Base-by-base conservation (phyloP, 2,888 invertebrate genomes). In the Lissonota sp. region DNA sequence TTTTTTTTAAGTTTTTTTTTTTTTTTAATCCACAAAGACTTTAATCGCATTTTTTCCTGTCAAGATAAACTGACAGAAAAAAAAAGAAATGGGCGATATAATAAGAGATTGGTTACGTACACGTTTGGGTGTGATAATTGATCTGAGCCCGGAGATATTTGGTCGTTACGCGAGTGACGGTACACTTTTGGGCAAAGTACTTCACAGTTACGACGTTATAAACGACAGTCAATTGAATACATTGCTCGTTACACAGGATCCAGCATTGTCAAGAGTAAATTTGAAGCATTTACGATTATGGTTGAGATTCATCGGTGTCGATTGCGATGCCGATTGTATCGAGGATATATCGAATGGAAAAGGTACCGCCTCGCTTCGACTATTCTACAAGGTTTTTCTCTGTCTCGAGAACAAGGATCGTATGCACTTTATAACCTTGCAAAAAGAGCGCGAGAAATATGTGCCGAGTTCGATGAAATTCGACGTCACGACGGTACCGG, bases 351-450 rank as follows among this genome's bases (percentile, higher is more conserved):
- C 93, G 80, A 92, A 86, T 53, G 88, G 87, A 26, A 87, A 87
- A 77, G 94, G 94, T 4, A 93, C 94, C 6, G 90, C 94, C 0
- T 91, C 95, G 5, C 90, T 95, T 4, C 93, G 94, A 42, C 86
- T 96, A 1, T 95, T 95, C 88, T 95, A 95, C 89, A 94, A 94
- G 89, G 89, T 95, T 4, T 95, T 94, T 87, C 91, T 95, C 6
- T 93, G 93, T 81, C 91, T 95, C 64, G 94, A 95, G 84, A 94
- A 94, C 87, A 94, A 93, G 88, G 94, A 94, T 85, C 93, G 93
- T 60, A 92, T 94, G 10, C 92, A 94, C 86, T 95, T 94, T 85
- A 93, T 94, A 39, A 93, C 94, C 82, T 89, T 92, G 73, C 94
- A 94, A 85, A 93, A 86, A 49, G 87, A 88, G 66, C 84, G 88